Base-by-base conservation (phyloP, 1,140 invertebrate species). In the Bombus fervidus region DNA sequence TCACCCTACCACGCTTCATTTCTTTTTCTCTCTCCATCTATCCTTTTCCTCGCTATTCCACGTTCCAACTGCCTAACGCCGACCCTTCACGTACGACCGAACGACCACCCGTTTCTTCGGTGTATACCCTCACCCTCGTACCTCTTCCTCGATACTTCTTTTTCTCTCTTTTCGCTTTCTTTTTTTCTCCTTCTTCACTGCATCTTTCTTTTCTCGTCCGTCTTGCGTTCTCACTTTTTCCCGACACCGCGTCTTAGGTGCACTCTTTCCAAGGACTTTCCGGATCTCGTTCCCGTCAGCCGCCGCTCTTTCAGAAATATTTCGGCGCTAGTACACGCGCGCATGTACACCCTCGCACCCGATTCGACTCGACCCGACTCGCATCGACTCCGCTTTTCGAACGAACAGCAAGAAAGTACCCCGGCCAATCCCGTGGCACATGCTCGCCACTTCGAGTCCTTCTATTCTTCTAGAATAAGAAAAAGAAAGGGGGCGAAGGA, bases 21-120 rank as follows among this genome's bases (percentile, higher is more conserved):
- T 41, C 47, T 87, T 66, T 85, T 64, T 66, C 83, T 83, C 47
- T 83, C 47, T 86, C 77, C 69, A 31, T 86, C 74, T 47, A 68
- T 81, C 71, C 68, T 84, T 81, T 89, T 83, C 80, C 86, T 83
- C 86, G 15, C 86, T 89, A 81, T 89, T 82, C 87, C 88, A 89
- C 86, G 89, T 90, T 87, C 88, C 81, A 83, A 90, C 89, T 89
- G 89, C 88, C 88, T 90, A 90, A 90, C 88, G 86, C 88, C 88
- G 85, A 89, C 85, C 86, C 89, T 89, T 89, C 88, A 83, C 88
- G 88, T 89, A 89, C 88, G 87, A 89, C 78, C 87, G 87, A 89
- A 89, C 88, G 88, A 86, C 87, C 84, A 89, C 87, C 84, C 85
- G 79, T 69, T 84, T 73, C 83, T 74, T 79, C 87, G 71, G 77